A percentile compares a stretch with the other conserved stretches of the same genome.
These are phyloP conservation scores for Acleris literana DNA, from an alignment of 2,888 invertebrate species.

Conservation along the genomic window DNA sequence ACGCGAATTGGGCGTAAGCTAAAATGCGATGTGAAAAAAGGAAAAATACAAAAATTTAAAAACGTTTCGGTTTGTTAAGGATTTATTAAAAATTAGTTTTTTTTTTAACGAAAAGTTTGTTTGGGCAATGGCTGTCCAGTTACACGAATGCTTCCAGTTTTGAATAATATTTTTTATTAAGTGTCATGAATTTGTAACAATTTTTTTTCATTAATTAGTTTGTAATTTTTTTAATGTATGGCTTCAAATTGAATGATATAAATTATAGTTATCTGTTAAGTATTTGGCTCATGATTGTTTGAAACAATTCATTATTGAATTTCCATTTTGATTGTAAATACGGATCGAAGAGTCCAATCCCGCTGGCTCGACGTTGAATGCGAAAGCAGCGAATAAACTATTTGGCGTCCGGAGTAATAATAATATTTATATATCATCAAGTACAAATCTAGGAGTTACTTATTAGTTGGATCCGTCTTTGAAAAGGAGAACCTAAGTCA, in stretches of 20 bases:
- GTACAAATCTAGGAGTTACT: conserved; percentile 76
- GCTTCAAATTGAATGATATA: conserved; percentile 59
- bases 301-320: conserved; percentile 43
- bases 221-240: conserved; percentile 70
- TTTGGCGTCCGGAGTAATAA: conserved; percentile 69
- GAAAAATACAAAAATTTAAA: conserved; percentile 52
- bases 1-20: conserved; percentile 44
- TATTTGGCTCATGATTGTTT: conserved; percentile 53
- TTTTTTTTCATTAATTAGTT: conserved; percentile 71
- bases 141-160: conserved; percentile 76
- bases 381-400: conserved; percentile 60
- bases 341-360: conserved; percentile 51
- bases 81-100: conserved; percentile 57
- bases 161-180: conserved; percentile 54
- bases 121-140: conserved; percentile 62
- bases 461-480: conserved; percentile 52
- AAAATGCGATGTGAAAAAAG: conserved; percentile 44
- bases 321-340: conserved; percentile 59
- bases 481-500: conserved; percentile 57
- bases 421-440: conserved; percentile 68
- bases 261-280: conserved; percentile 55
- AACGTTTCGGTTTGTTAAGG: conserved; percentile 58
- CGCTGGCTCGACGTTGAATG: conserved; percentile 37
- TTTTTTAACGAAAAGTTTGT: conserved; percentile 43
- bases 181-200: conserved; percentile 71